Base-by-base conservation (phyloP, 2,797 vertebrate species). In the Diceros bicornis region DNA sequence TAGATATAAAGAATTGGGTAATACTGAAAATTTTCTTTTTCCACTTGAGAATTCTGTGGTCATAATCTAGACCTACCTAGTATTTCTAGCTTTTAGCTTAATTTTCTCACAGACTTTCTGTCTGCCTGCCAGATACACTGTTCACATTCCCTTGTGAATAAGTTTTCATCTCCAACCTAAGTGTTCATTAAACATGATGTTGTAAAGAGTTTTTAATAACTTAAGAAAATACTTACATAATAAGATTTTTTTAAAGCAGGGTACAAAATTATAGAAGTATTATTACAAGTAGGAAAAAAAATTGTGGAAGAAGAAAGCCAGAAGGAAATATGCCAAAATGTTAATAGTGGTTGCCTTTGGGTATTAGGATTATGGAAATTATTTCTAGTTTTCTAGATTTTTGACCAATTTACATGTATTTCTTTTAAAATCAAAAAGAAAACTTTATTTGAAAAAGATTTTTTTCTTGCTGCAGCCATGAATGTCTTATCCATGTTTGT, bases 171-270 rank as follows among this genome's bases (percentile, higher is more conserved):
- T 77, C 66, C 50, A 95, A n/a, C 23, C 50, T 91, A 94, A 62
- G 11, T 69, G 8, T 95, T 97, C 29, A 78, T 92, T 97, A 52
- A 77, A 94, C 66, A 89, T 64, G 57, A 88, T 59, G 29, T 77
- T 92, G 55, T 81, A 29, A 77, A 77, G 81, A 69, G 27, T 89
- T 94, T 94, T 96, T 96, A 95, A 86, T 96, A 96, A 94, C 87
- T 93, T 83, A 69, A 85, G 55, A 91, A 93, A 96, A 75, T 77
- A 78, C 25, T 71, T 87, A 75, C 18, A 47, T 79, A 93, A 77
- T 69, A 91, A 90, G 44, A 25, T 32, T 62, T 90, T 87, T 87
- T 64, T 21, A 81, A 96, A 96, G 25, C 50, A 92, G 47, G 21
- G 13, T 72, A 82, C 44, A 82, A 66, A 93, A 95, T 77, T 96